Conservation (phyloP, 2,888 invertebrate species). For the Athalia circularis region DNA sequence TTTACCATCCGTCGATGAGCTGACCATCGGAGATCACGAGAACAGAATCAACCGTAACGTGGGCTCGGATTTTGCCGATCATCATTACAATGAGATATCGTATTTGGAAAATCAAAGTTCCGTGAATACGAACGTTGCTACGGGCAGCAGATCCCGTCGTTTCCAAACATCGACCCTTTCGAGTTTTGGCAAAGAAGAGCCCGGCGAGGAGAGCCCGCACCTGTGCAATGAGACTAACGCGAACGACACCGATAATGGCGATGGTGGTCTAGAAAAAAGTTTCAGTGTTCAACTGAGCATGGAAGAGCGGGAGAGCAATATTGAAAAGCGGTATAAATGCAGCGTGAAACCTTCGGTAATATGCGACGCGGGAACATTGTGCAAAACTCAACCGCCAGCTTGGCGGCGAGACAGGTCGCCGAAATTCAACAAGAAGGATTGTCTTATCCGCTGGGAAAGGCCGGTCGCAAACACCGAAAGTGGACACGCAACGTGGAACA, state of each 20-base stretch:
- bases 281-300: constrained; percentile 66
- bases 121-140: neutral
- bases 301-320: constrained; percentile 63
- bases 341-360: constrained; percentile 51
- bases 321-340: constrained; percentile 69
- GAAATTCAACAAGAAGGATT: constrained; percentile 28
- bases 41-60: constrained; percentile 1
- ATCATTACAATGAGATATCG: constrained; percentile 28
- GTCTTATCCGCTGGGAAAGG: constrained; percentile 15
- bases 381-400: neutral
- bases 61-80: neutral
- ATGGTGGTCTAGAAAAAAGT: constrained; percentile 35
- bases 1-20: constrained; percentile 29
- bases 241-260: neutral
- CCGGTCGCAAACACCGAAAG: neutral
- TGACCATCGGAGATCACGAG: constrained; percentile 12
- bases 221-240: constrained; percentile 10
- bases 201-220: neutral
- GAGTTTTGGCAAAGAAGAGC: constrained; percentile 12
- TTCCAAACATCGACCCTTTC: neutral
- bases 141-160: neutral
- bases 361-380: neutral
- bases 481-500: neutral
- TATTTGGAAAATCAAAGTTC: constrained; percentile 4
- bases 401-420: constrained; percentile 32